Evolutionary conservation across 2,888 invertebrate species (phyloP).

Genomic region (Steinernema scapterisci): DNA sequence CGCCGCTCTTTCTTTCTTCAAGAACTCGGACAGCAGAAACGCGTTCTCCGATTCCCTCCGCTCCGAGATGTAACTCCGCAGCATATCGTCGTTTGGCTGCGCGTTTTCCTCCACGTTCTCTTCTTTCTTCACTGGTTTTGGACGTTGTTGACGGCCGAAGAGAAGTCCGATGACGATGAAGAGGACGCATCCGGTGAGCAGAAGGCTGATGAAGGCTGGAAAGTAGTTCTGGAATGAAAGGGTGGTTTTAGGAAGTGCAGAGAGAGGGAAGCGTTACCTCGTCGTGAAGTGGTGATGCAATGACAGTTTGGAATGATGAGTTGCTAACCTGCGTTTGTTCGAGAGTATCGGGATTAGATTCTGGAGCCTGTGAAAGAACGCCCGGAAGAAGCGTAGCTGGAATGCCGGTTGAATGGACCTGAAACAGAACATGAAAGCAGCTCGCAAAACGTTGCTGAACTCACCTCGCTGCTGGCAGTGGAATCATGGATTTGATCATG

Average conservation of each 20-base stretch:
- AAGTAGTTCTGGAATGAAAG: neutral
- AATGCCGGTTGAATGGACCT: no score
- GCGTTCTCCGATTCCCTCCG: constrained; percentile 18
- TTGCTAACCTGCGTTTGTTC: neutral
- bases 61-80: neutral
- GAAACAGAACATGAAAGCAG: no score
- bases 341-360: no score
- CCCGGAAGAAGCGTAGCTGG: no score
- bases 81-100: neutral
- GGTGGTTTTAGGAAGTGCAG: neutral
- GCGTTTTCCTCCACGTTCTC: neutral
- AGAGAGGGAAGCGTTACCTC: neutral
- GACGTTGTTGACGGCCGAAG: neutral
- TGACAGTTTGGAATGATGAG: neutral
- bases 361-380: no score
- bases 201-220: neutral
- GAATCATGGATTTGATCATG: no score
- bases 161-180: neutral
- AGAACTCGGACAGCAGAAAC: neutral
- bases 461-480: no score
- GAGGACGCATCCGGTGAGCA: neutral
- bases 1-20: neutral
- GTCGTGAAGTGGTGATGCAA: neutral
- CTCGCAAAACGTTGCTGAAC: no score
- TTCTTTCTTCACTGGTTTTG: neutral